Evolutionary conservation across 1,140 invertebrate species (phyloP).

Genomic region (Caenorhabditis tropicalis): DNA sequence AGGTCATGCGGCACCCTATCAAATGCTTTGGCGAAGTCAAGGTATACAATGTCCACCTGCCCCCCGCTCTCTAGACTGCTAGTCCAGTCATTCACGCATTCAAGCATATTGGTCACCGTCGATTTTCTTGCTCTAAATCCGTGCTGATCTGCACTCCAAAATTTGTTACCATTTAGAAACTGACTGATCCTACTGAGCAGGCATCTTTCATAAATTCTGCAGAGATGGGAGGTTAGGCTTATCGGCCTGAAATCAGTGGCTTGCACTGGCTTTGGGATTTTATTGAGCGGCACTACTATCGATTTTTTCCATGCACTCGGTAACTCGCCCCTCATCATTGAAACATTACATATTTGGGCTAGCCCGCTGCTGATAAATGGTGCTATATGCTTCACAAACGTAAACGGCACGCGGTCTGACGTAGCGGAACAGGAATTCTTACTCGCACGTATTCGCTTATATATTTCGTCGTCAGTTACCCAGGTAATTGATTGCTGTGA

Average conservation of each 20-base stretch:
- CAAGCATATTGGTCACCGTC: no score
- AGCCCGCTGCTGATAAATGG: background rate
- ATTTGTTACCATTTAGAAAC: background rate
- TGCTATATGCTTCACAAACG: background rate
- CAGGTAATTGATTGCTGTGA: background rate
- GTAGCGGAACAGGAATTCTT: background rate
- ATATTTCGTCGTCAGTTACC: background rate
- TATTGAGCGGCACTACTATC: background rate
- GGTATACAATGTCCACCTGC: no score
- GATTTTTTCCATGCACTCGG: background rate
- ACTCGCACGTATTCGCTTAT: background rate
- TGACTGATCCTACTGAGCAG: background rate
- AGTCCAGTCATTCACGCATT: no score
- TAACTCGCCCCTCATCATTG: background rate
- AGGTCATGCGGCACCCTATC: no score
- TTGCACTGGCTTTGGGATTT: background rate
- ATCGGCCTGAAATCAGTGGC: background rate
- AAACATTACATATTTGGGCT: background rate
- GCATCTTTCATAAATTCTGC: background rate
- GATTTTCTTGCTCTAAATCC: no score
- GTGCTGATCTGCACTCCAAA: background rate
- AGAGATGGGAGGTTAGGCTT: background rate
- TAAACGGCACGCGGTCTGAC: background rate
- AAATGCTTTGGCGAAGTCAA: no score
- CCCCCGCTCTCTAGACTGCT: no score